Evolutionary conservation across 1,140 invertebrate genomes (phyloP).

Genomic region (Nasonia longicornis): DNA sequence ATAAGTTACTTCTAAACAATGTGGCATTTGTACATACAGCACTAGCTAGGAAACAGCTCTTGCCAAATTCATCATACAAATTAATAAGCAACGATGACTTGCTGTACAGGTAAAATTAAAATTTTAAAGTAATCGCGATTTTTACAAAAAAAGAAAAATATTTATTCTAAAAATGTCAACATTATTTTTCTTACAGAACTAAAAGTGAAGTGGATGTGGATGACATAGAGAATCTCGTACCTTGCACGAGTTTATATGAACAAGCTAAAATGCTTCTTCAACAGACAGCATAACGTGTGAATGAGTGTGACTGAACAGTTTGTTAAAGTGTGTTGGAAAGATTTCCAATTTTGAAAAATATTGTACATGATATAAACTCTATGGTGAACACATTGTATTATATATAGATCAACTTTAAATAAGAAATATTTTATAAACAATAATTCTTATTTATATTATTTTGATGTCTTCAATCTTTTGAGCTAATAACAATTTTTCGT

Average conservation of each 20-base stretch:
- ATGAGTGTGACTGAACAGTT: slow-evolving; percentile 27
- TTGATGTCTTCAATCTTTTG: background rate
- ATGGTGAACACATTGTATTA: slow-evolving; percentile 17
- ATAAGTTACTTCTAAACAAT: slow-evolving; percentile 58
- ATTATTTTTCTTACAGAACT: slow-evolving; percentile 51
- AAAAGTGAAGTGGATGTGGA: slow-evolving; percentile 52
- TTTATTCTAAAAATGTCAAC: slow-evolving; percentile 25
- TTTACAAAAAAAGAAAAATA: background rate
- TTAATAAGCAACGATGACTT: slow-evolving; percentile 57
- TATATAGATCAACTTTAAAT: slow-evolving; percentile 26
- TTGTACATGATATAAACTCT: slow-evolving; percentile 46
- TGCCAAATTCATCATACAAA: slow-evolving; percentile 53
- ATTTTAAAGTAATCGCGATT: background rate
- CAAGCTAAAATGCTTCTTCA: slow-evolving; percentile 63
- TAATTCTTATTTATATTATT: slow-evolving; percentile 7
- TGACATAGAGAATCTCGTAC: slow-evolving; percentile 58
- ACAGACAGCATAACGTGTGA: slow-evolving; percentile 52
- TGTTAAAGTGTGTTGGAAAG: slow-evolving; percentile 33
- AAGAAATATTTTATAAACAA: slow-evolving; percentile 31
- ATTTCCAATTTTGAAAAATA: slow-evolving; percentile 40
- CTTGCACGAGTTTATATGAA: slow-evolving; percentile 62
- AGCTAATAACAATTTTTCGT: background rate
- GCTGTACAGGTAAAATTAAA: slow-evolving; percentile 58
- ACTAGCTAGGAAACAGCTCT: slow-evolving; percentile 54
- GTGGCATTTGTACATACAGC: slow-evolving; percentile 64